Evolutionary conservation across 2,888 invertebrate genomes (phyloP), one percentile per base, ranked within the genome.

Genomic region (Napeogenes inachia): DNA sequence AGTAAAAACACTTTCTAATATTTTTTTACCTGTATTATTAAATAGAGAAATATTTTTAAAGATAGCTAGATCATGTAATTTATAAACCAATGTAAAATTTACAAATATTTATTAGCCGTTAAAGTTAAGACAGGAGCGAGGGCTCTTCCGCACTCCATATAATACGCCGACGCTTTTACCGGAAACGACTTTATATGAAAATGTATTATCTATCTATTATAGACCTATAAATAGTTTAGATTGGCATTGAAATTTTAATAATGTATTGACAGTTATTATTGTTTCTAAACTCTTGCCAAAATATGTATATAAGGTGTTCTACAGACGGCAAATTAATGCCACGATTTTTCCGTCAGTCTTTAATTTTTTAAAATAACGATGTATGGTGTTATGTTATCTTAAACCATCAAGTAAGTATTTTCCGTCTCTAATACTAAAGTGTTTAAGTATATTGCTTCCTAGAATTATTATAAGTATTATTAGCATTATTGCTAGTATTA

Each of bases 121-220:
- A 35, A 35, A 5, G 1, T 35, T 10, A 42, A 42, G 42, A 42
- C 10, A 10, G 42, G 42, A 10, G 42, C 42, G 35, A 58, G 46
- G 13, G 55, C 13, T 62, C 62, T 62, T 62, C 62, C 62, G 59
- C 56, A 45, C 59, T 62, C 62, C 59, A 56, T 56, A 56, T 45
- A 3, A 10, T 42, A 12, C 38, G 54, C 63, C 63, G 4, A 57
- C 63, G 45, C 60, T 45, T 56, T 58, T 42, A 63, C 57, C 60
- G 57, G 60, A 60, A 60, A 50, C 30, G 30, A 47, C 4, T n/a
- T n/a, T 30, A 10, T 21, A 50, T 4, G 30, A 50, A 50, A 8
- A 50, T 30, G 3, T 35, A 35, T 35, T 21, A 21, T 21, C 21
- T 35, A 35, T 50, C 12, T 50, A 50, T 30, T 30, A 50, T 50